phyloP scores from a whole-genome alignment of 2,113 vertebrate species.

The Neotoma lepida region DNA sequence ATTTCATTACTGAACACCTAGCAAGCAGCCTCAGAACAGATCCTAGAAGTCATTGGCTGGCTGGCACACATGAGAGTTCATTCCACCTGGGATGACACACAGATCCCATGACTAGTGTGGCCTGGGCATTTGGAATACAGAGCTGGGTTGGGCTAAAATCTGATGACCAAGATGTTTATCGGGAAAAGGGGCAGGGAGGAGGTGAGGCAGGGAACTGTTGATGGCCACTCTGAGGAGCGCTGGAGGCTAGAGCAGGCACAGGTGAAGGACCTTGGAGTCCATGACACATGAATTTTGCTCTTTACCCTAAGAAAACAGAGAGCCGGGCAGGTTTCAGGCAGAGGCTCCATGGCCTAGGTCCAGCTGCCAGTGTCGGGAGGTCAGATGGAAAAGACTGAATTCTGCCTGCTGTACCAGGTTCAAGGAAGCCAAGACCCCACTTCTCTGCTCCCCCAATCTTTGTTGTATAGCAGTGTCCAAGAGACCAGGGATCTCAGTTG shows the following conservation, averaged over 20 bases:
- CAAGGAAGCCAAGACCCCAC: not conserved
- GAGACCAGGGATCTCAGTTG: not conserved
- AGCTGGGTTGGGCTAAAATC: not conserved
- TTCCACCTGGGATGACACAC: not conserved
- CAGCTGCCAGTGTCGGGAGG: not conserved
- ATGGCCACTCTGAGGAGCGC: not conserved
- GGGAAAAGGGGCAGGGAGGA: not conserved
- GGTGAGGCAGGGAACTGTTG: not conserved
- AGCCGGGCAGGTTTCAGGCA: not conserved
- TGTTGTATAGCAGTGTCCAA: not conserved
- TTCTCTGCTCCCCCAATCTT: not conserved
- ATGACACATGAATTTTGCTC: not conserved
- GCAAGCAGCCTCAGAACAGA: not conserved
- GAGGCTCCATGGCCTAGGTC: fast-evolving
- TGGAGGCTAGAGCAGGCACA: not conserved
- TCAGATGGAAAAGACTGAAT: not conserved
- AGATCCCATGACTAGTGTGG: not conserved
- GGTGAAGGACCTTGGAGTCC: not conserved
- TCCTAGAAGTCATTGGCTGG: not conserved
- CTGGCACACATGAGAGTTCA: not conserved
- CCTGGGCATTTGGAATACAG: not conserved
- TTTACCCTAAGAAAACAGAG: not conserved
- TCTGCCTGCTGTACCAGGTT: not conserved
- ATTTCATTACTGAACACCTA: not conserved
- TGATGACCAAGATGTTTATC: not conserved